These are phyloP conservation scores for Tiliqua scincoides DNA, from an alignment of 2,113 vertebrate species.

Conservation along the genomic window DNA sequence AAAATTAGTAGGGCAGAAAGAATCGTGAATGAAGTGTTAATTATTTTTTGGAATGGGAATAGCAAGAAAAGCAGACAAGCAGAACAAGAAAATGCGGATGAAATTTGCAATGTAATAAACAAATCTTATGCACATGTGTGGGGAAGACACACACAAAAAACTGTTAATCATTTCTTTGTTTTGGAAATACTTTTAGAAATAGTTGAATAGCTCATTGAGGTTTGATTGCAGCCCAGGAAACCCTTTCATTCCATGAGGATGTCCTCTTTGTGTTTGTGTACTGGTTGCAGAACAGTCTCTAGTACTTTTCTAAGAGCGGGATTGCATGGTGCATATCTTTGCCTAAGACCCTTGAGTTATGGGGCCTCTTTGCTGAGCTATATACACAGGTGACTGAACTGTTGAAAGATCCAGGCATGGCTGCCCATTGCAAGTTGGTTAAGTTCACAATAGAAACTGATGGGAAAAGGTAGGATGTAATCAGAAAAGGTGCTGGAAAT, in stretches of 20 bases:
- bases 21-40: slow-evolving; percentile 49
- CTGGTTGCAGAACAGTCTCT: neutral
- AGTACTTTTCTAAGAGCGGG: neutral
- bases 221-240: neutral
- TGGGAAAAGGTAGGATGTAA: too few species aligned
- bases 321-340: neutral
- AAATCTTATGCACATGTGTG: neutral
- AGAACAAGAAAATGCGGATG: slow-evolving; percentile 20
- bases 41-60: slow-evolving; percentile 38
- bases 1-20: slow-evolving; percentile 41
- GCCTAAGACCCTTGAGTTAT: neutral
- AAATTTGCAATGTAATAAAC: slow-evolving; percentile 39
- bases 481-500: neutral
- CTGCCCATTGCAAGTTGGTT: neutral
- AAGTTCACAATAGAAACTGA: neutral
- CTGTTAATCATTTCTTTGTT: neutral
- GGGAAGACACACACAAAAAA: neutral
- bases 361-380: neutral
- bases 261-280: neutral
- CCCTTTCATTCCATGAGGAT: neutral
- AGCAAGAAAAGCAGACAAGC: slow-evolving; percentile 26
- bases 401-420: neutral
- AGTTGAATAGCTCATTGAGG: neutral
- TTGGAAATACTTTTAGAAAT: slow-evolving; percentile 3
- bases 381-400: neutral